Evolutionary conservation across 2,113 vertebrate genomes (phyloP), one percentile per base, ranked within the genome.

Genomic region (Phalacrocorax brasilianus): DNA sequence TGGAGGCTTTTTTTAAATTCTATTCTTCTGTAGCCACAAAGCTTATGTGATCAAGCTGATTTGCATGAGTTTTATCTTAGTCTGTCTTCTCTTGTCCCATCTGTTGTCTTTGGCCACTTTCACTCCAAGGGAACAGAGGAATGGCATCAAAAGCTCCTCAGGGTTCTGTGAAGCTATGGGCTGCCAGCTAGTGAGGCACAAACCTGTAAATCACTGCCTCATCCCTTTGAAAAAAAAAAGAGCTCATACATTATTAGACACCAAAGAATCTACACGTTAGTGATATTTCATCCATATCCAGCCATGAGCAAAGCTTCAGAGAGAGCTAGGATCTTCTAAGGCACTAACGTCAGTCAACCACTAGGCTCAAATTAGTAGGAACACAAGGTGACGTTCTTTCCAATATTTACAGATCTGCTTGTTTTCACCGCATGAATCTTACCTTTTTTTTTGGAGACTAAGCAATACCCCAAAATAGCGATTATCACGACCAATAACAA

Each of bases 401-500:
- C 40, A 78, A 4, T 65, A 53, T 35, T 93, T 70, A 79, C 28
- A 76, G 40, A 63, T 61, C 49, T 79, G 12, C 38, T 85, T 38
- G 42, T 45, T 73, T 84, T 35, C 42, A 72, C 14, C 42, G 73
- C 4, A 19, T 30, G 4, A 89, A 22, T 32, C 97, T 97, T 95
- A 98, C 98, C 96, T 95, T 88, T 98, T 80, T 56, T 97, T 79
- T 77, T 95, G 15, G 88, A 95, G 28, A 95, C 4, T 23, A 97
- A 88, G 68, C 92, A 71, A 71, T 42, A 91, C 5, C 84, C 93
- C 84, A 89, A 18, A 89, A 84, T 4, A 85, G 20, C 11, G 21
- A 94, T 93, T 87, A 96, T 55, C 68, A 95, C 8, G 38, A 87
- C 8, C 50, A 95, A 4, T 50, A 95, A 53, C 73, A 96, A 58